These are phyloP conservation scores for Perithous albicinctus DNA, from an alignment of 2,888 invertebrate genomes.

Conservation along the genomic window DNA sequence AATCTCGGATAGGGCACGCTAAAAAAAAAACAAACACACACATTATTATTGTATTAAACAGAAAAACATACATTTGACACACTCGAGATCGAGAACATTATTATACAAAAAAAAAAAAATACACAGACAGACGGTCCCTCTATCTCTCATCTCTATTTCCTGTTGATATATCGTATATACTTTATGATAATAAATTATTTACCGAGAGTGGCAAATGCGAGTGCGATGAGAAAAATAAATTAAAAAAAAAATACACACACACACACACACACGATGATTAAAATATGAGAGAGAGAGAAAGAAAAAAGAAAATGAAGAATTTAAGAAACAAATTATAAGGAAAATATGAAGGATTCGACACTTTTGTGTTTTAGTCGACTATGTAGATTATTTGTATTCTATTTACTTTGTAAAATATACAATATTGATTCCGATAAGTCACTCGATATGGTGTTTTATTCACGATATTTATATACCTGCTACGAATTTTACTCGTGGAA, in stretches of 20 bases:
- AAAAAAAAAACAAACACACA: too few species aligned
- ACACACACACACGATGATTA: too few species aligned
- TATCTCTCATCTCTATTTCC: conserved; percentile 76
- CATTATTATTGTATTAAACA: conserved; percentile 13
- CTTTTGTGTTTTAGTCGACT: conserved; percentile 83
- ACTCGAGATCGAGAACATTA: conserved; percentile 56
- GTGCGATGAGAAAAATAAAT: conserved; percentile 53
- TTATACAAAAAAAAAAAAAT: conserved; percentile 16
- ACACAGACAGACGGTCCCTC: conserved; percentile 54
- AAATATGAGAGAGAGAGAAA: too few species aligned
- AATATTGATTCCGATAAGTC: conserved; percentile 75
- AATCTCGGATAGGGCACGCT: conserved; percentile 56
- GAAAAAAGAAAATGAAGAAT: conserved; percentile 19
- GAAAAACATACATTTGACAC: conserved; percentile 40
- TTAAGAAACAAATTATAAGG: conserved; percentile 44
- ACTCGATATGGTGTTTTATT: conserved; percentile 4
- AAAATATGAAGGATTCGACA: conserved; percentile 74
- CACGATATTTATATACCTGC: background rate
- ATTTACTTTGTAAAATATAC: conserved; percentile 85
- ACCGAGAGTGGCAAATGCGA: conserved; percentile 72
- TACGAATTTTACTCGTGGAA: background rate
- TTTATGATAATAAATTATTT: conserved; percentile 80
- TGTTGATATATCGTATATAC: conserved; percentile 83
- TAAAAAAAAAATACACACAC: conserved; percentile 18
- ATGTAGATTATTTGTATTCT: conserved; percentile 84